Conservation (phyloP, 2,888 invertebrate species). For the Sepiola atlantica region DNA sequence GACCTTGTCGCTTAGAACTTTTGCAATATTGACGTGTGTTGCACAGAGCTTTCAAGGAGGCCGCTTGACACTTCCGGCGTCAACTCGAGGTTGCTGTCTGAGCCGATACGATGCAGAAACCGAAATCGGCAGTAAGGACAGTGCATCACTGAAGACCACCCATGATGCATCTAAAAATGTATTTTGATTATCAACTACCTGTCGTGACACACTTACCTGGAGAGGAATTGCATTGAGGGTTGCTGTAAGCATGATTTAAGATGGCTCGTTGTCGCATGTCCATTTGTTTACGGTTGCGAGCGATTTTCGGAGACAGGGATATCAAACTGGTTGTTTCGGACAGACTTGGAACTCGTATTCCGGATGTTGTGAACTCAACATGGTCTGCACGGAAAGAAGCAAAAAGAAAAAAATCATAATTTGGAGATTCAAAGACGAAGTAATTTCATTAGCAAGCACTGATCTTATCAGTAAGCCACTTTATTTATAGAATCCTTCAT, state of each 20-base stretch:
- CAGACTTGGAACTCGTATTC: conserved; percentile 61
- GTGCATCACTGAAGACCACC: too few relatives aligned
- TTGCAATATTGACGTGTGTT: too few relatives aligned
- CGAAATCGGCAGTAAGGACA: too few relatives aligned
- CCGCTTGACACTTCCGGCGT: too few relatives aligned
- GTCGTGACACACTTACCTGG: conserved; percentile 51
- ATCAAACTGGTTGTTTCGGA: conserved; percentile 62
- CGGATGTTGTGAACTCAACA: conserved; percentile 64
- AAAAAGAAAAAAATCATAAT: not conserved
- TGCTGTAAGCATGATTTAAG: conserved; percentile 69
- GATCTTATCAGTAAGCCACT: too few relatives aligned
- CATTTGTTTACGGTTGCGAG: conserved; percentile 56
- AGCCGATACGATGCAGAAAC: too few relatives aligned
- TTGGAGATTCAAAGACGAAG: not conserved
- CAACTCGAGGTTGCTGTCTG: too few relatives aligned
- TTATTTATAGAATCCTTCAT: too few relatives aligned
- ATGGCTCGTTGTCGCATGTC: conserved; percentile 69
- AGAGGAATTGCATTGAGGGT: conserved; percentile 65
- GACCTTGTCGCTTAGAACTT: too few relatives aligned
- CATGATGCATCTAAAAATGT: not conserved
- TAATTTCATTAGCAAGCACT: too few relatives aligned
- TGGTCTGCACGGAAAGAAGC: conserved; percentile 56
- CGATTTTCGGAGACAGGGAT: conserved; percentile 56
- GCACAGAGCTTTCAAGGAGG: too few relatives aligned
- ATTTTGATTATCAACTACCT: not conserved